These are phyloP conservation scores for Agelaius tricolor DNA, from an alignment of 2,113 vertebrate genomes.

Conservation along the genomic window DNA sequence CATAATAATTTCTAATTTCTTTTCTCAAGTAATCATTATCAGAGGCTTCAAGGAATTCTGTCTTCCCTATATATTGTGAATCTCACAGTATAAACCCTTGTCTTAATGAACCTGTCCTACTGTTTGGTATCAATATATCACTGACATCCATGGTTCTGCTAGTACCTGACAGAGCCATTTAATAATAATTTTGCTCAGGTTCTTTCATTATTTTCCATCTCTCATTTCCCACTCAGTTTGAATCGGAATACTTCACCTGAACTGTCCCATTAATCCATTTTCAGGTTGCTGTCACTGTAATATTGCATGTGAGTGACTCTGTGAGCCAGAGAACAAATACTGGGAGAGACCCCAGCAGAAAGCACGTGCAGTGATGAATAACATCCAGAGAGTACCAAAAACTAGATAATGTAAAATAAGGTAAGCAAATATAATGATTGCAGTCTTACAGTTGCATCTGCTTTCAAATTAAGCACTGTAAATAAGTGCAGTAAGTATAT, in stretches of 20 bases:
- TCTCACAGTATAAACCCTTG: background rate
- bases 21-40: background rate
- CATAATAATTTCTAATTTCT: background rate
- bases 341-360: background rate
- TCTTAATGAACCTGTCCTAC: background rate
- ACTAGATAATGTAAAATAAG: background rate
- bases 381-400: background rate
- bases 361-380: background rate
- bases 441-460: background rate
- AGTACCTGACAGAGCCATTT: background rate
- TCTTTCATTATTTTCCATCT: background rate
- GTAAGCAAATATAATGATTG: background rate
- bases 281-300: background rate
- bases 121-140: background rate
- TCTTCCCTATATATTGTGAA: background rate
- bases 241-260: background rate
- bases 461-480: background rate
- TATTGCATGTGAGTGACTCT: background rate
- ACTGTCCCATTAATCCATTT: background rate
- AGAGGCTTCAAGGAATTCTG: background rate
- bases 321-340: background rate
- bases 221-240: background rate
- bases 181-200: background rate
- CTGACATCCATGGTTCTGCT: background rate
- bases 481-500: background rate